Base-by-base conservation (phyloP, 2,888 invertebrate genomes). In the Epiblema foenella region DNA sequence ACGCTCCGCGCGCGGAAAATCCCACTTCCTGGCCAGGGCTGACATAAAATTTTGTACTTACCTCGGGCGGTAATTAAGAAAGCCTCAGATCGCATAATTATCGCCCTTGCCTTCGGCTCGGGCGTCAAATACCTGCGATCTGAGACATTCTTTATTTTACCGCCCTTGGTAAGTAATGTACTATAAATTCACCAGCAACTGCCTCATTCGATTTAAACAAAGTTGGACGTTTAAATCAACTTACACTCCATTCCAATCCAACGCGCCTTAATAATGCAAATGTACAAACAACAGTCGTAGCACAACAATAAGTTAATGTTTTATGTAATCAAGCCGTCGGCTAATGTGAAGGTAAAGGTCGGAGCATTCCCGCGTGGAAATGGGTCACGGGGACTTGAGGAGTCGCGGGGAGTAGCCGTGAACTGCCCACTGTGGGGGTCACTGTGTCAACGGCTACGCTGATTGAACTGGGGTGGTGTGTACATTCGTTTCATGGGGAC, bases 301-400 rank as follows among this genome's bases (percentile, higher is more conserved):
- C n/a, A 20, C 49, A 63, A 62, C 24, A 60, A 60, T 51, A 62
- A 62, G 18, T 29, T 1, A 51, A 49, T 37, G 10, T 12, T 12
- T 63, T 20, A 63, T 37, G 63, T 39, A 63, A 63, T 51, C 15
- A 51, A 51, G 37, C n/a, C 18, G 46, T 62, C 11, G 52, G 63
- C n/a, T 63, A 10, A 52, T 20, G 33, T 18, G 33, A 63, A 63
- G 63, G 63, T 63, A 52, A 63, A 63, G 63, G 63, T 52, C 24
- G 37, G 12, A 29, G 18, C 51, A 49, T 18, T 15, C 24, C 3
- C 17, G 18, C 58, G 33, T 2, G 24, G 4, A 63, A 33, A 52
- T 63, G 20, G 63, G 63, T 63, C 29, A 63, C 33, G 18, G 37
- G 63, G 37, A 37, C 51, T 37, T 20, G 33, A 33, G 62, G 33